A percentile compares a stretch with the other conserved stretches of the same genome.
phyloP scores from a whole-genome alignment of 2,888 invertebrate species.

The Eristalinus aeneus region DNA sequence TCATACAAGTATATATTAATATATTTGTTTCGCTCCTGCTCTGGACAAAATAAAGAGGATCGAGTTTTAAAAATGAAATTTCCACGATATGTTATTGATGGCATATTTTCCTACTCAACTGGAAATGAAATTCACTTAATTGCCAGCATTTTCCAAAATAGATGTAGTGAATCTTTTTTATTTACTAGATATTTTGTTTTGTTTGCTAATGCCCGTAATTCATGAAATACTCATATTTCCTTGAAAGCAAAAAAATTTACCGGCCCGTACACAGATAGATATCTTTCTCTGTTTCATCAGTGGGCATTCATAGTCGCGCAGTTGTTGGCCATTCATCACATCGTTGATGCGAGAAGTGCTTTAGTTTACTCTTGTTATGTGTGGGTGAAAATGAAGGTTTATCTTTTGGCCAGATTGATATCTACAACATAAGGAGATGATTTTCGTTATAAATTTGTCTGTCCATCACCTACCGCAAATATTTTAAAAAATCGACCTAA shows the following conservation, averaged over 20 bases:
- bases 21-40: neutral
- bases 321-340: conserved; percentile 60
- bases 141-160: neutral
- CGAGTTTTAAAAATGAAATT: conserved; percentile 32
- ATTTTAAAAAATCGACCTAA: conserved; percentile 11
- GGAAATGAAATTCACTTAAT: conserved; percentile 46
- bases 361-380: conserved; percentile 39
- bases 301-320: conserved; percentile 23
- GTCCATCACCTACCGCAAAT: conserved; percentile 44
- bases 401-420: conserved; percentile 32
- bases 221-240: neutral
- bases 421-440: conserved; percentile 21
- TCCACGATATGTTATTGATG: conserved; percentile 52
- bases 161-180: conserved; percentile 5
- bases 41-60: neutral
- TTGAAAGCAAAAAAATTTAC: conserved; percentile 31
- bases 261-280: conserved; percentile 33
- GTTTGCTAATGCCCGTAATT: neutral
- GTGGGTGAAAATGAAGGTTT: conserved; percentile 61
- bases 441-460: neutral
- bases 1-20: neutral
- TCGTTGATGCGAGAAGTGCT: conserved; percentile 41
- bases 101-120: conserved; percentile 47
- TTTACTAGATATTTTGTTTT: conserved; percentile 33
- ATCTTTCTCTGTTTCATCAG: conserved; percentile 44